Evolutionary conservation across 1,140 invertebrate species (phyloP), one percentile per base, ranked within the genome.

Genomic region (Trichonephila clavata): DNA sequence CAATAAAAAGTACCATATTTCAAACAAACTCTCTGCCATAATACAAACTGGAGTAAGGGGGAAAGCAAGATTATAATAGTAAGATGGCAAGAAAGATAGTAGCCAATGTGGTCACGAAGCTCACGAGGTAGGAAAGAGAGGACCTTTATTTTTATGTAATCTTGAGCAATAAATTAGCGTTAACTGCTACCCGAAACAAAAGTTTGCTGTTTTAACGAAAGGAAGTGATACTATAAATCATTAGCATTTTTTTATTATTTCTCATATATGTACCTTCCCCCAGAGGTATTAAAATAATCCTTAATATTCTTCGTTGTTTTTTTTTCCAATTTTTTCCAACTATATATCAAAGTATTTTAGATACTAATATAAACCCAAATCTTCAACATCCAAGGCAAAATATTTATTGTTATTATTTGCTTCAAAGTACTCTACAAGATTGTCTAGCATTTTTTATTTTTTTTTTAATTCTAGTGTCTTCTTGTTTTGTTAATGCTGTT

Each of bases 101-200:
- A 83, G 50, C 39, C n/a, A 43, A 83, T 57, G 43, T 27, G 43
- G 81, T 84, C 81, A 84, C 81, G 81, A 84, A 84, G 57, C 24
- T 57, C 81, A 84, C 81, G 81, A 84, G 50, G 24, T 14, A 59
- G 57, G 13, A n/a, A n/a, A 13, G 21, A 8, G 32, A 84, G 43
- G 20, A 50, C 24, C 21, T 13, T 18, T 24, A 24, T 77, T 24
- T 77, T 77, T 32, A 24, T 21, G 14, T n/a, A 77, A 77, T 32
- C 81, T 84, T 59, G 43, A 59, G 81, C 13, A 27, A 57, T 84
- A n/a, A 84, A 84, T 84, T 84, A 57, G 8, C 43, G 39, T 77
- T 77, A 77, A 14, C 14, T 27, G 32, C 32, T 16, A 39, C 21
- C 16, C 27, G 18, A 39, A 59, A n/a, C 81, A 32, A 24, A 59